These are phyloP conservation scores for Melitaea cinxia DNA, from an alignment of 1,140 invertebrate genomes.

Conservation along the genomic window DNA sequence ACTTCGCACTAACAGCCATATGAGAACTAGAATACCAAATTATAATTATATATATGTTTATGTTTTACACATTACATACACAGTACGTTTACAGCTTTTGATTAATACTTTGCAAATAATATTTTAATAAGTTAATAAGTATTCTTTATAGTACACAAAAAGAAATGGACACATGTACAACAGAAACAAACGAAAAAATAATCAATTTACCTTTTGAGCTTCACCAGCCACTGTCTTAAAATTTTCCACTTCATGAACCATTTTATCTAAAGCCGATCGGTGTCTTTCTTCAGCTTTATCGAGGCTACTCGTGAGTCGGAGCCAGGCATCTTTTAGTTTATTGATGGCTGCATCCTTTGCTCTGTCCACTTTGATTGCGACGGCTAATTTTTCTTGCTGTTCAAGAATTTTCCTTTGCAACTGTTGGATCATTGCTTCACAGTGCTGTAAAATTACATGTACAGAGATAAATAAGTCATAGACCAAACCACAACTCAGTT, in stretches of 20 bases:
- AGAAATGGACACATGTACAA: too few relatives aligned
- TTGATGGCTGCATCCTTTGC: slow-evolving; percentile 87
- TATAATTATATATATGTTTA: too few relatives aligned
- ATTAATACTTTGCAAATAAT: too few relatives aligned
- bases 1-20: too few relatives aligned
- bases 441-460: slow-evolving; percentile 83
- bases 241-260: slow-evolving; percentile 68
- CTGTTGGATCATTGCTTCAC: slow-evolving; percentile 88
- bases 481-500: too few relatives aligned
- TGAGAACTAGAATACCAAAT: too few relatives aligned
- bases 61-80: too few relatives aligned
- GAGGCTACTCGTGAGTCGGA: slow-evolving; percentile 59
- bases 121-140: too few relatives aligned
- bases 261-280: slow-evolving; percentile 60
- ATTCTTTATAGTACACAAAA: too few relatives aligned
- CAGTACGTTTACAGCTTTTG: too few relatives aligned
- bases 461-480: too few relatives aligned
- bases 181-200: not conserved
- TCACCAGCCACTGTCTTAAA: slow-evolving; percentile 68
- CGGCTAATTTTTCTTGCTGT: slow-evolving; percentile 89
- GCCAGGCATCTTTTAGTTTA: slow-evolving; percentile 83
- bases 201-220: slow-evolving; percentile 61
- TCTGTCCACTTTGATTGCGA: slow-evolving; percentile 88
- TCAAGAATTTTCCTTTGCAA: slow-evolving; percentile 88
- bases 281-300: slow-evolving; percentile 69